A percentile compares a stretch with the other conserved stretches of the same genome.
Evolutionary conservation across 2,113 vertebrate species (phyloP).

Genomic region (Elephantulus edwardii): DNA sequence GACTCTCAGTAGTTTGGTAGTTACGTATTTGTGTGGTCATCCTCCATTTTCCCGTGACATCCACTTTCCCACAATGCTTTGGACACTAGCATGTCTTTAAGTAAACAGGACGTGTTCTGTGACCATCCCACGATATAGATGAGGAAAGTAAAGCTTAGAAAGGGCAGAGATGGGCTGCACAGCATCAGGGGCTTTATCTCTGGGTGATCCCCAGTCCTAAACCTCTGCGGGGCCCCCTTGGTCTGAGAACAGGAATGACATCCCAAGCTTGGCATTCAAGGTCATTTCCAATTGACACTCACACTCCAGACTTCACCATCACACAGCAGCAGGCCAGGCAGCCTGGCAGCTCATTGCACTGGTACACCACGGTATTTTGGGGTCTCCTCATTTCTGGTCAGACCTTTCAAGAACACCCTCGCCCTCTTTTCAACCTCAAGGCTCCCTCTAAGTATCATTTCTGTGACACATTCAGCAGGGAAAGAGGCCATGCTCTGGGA

Average conservation of each 20-base stretch:
- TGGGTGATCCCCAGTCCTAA: neutral
- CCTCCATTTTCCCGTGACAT: no score
- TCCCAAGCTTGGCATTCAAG: no score
- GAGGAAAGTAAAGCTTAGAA: neutral
- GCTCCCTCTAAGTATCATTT: neutral
- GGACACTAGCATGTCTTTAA: neutral
- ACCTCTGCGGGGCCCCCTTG: neutral
- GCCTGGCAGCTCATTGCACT: neutral
- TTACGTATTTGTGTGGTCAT: no score
- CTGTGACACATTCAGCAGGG: neutral
- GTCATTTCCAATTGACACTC: no score
- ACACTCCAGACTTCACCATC: no score
- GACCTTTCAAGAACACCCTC: neutral
- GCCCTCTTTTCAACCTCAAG: neutral
- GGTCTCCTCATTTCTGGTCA: rapidly evolving
- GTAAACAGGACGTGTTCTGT: neutral
- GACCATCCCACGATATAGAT: neutral
- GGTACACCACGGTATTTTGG: rapidly evolving
- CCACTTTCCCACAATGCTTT: neutral
- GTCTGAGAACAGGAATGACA: neutral
- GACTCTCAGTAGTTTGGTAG: no score
- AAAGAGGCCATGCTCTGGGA: neutral
- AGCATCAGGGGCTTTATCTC: neutral
- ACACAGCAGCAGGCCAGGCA: neutral
- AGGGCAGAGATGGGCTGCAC: neutral